Evolutionary conservation across 2,888 invertebrate genomes (phyloP), one percentile per base, ranked within the genome.

Genomic region (Synergus umbraculus): DNA sequence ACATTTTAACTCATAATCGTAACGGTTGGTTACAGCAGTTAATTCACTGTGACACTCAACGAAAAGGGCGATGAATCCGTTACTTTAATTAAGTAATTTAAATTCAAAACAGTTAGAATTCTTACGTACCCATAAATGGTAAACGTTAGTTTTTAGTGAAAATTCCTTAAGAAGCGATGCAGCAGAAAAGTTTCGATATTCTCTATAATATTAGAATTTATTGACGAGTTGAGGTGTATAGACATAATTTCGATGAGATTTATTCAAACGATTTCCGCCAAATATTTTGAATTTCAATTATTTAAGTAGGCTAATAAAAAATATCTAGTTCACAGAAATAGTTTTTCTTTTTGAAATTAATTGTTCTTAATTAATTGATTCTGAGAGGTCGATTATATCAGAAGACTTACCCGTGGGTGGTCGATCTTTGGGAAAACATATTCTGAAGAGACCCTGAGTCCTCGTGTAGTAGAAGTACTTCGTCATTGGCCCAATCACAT

Each of bases 351-450:
- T 64, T 0, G 37, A 37, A 64, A 64, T 64, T 9, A 64, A 64
- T 64, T 41, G 29, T 64, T 63, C 18, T 8, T 13, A 46, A 22
- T 46, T 29, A 8, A 69, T n/a, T 44, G 69, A 15, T 22, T 9
- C n/a, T 43, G 8, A 2, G 37, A 44, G 3, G 8, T n/a, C 12
- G 12, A 15, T 54, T 37, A 58, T 64, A 15, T 46, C 12, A 41
- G 64, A 15, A 44, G 44, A 84, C 92, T 94, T 93, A 97, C 97
- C 96, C 91, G 95, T 94, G 73, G 96, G 96, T 82, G 98, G 98
- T 83, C 97, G 94, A 89, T 97, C 97, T 92, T 97, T 97, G 60
- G 98, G 98, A 93, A 98, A 98, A 92, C 98, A 98, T 92, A 97
- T 96, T 92, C 98, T 95, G 94, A 98, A 98, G 79, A 98, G 94